Evolutionary conservation across 2,113 vertebrate genomes (phyloP), one percentile per base, ranked within the genome.

Genomic region (Plecotus auritus): DNA sequence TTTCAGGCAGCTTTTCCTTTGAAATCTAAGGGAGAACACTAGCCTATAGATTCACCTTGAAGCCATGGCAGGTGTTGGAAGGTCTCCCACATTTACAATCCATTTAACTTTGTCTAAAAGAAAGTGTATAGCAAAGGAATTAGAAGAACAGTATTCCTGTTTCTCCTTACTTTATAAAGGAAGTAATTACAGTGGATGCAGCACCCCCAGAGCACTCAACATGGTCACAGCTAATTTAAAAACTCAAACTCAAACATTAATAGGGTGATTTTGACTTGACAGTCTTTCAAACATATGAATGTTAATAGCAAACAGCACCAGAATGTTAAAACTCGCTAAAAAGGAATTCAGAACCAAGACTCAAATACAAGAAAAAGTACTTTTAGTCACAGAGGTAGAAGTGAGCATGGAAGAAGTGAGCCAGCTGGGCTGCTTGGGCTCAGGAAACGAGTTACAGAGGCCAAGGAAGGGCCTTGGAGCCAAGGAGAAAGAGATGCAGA

Each of bases 171-270:
- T 49, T 93, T 70, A 47, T 45, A 9, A 77, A 82, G 84, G 45
- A 23, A 49, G 76, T 93, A 69, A 73, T 93, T 85, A 74, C 9
- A 22, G 20, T n/a, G 51, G 84, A 42, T 0, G 7, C 6, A 45
- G 90, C 92, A 83, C 90, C 85, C 54, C 37, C 8, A 84, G 93
- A 86, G 51, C 9, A 3, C 51, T 89, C 2, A 18, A 59, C 40
- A 28, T 85, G 85, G 70, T 88, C 95, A 95, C 81, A 96, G 64
- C 92, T 94, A 88, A 94, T 90, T 95, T 85, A 78, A 85, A 95
- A 87, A 51, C 82, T 51, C 73, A 74, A 70, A 92, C 67, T 87
- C 85, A 59, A 85, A 76, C 64, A 40, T 35, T 78, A 76, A 94
- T 88, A 56, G 77, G 17, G 54, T 94, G 78, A 83, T 85, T 90